A percentile compares a stretch with the other conserved stretches of the same genome.
Conservation (phyloP, 2,888 invertebrate species). For the Microctonus brassicae region DNA sequence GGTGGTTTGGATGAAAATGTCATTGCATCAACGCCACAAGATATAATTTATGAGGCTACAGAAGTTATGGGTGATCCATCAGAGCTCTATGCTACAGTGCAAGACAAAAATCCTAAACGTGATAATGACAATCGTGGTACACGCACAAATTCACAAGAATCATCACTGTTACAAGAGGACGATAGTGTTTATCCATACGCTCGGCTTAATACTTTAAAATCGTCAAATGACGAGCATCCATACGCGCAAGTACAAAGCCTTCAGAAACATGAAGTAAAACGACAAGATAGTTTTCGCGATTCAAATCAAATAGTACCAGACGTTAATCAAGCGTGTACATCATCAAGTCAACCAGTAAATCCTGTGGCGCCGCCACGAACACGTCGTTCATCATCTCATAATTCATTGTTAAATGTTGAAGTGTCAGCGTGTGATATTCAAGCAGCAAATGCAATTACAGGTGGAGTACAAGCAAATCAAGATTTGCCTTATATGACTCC, state of each 20-base stretch:
- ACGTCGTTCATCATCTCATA: slow-evolving; percentile 71
- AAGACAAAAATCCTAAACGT: slow-evolving; percentile 69
- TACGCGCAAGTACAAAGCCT: slow-evolving; percentile 79
- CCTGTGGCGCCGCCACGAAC: slow-evolving; percentile 72
- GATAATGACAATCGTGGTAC: slow-evolving; percentile 60
- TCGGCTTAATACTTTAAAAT: slow-evolving; percentile 76
- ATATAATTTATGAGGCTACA: slow-evolving; percentile 65
- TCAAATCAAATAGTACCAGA: slow-evolving; percentile 53
- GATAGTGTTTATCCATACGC: slow-evolving; percentile 77
- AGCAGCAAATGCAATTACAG: slow-evolving; percentile 89
- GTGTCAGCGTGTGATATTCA: slow-evolving; percentile 72
- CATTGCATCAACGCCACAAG: slow-evolving; percentile 54
- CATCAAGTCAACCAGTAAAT: slow-evolving; percentile 56
- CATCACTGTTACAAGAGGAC: slow-evolving; percentile 73
- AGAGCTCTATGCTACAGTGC: slow-evolving; percentile 88
- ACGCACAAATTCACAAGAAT: slow-evolving; percentile 75
- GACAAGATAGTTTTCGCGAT: slow-evolving; percentile 52
- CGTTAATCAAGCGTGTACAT: slow-evolving; percentile 58
- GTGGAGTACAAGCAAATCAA: slow-evolving; percentile 87
- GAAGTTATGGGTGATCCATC: slow-evolving; percentile 79
- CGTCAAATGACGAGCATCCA: slow-evolving; percentile 79
- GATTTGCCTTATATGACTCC: slow-evolving; percentile 93
- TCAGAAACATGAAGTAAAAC: slow-evolving; percentile 60
- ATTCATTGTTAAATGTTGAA: slow-evolving; percentile 61
- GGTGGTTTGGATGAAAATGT: slow-evolving; percentile 69